Conservation (phyloP, 2,113 vertebrate species). For the Muntiacus muntjak region DNA sequence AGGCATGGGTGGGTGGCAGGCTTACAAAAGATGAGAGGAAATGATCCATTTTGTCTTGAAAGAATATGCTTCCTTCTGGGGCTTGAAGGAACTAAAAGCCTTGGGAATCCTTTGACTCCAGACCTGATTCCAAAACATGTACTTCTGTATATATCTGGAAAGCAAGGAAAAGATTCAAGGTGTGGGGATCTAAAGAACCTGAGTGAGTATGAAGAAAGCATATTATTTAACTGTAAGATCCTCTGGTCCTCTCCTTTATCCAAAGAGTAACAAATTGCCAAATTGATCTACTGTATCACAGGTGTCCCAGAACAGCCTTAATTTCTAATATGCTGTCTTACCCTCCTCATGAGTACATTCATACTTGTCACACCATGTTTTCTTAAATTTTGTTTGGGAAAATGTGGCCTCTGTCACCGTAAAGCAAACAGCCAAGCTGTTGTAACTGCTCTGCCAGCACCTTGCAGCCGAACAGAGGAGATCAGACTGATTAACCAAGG, state of each 20-base stretch:
- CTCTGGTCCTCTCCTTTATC: background rate
- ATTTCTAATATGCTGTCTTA: background rate
- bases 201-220: background rate
- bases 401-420: slow-evolving; percentile 15
- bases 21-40: background rate
- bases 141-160: background rate
- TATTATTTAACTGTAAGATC: background rate
- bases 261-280: background rate
- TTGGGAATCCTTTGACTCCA: background rate
- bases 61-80: background rate
- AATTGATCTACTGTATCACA: background rate
- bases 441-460: background rate
- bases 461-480: background rate
- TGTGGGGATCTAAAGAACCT: background rate
- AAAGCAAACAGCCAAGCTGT: slow-evolving; percentile 23
- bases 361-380: background rate
- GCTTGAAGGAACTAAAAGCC: background rate
- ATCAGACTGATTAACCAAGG: background rate
- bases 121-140: background rate
- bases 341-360: background rate
- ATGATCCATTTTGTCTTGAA: background rate
- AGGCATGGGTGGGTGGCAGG: background rate
- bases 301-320: background rate
- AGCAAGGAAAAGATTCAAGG: background rate
- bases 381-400: background rate